Conservation (phyloP, 2,888 invertebrate species). For the Andrena minutula region DNA sequence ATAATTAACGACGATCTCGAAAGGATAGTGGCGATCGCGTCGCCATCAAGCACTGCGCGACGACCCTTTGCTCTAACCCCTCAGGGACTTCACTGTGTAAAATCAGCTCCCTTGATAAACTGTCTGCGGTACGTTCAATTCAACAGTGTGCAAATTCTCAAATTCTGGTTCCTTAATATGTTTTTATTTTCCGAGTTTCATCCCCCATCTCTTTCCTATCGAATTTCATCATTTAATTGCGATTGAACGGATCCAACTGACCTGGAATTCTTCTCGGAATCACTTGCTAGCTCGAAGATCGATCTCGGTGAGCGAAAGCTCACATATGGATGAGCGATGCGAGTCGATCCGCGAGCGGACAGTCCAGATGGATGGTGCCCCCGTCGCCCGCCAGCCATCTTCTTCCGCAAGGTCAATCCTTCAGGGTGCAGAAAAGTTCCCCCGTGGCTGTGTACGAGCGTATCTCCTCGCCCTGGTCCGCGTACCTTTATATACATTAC, state of each 20-base stretch:
- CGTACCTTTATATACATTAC: conserved; percentile 83
- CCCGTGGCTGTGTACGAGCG: conserved; percentile 35
- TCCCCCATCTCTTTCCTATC: neutral
- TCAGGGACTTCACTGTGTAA: conserved; percentile 77
- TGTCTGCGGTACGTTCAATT: conserved; percentile 59
- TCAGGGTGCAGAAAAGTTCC: conserved; percentile 51
- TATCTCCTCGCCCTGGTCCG: conserved; percentile 53
- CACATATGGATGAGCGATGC: conserved; percentile 65
- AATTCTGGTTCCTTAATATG: too few relatives aligned
- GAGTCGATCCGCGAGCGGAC: conserved; percentile 59
- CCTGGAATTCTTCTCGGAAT: neutral
- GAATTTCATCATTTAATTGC: neutral
- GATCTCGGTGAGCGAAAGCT: conserved; percentile 29
- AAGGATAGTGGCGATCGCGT: conserved; percentile 81
- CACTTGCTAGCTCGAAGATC: conserved; percentile 24
- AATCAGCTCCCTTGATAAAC: conserved; percentile 67
- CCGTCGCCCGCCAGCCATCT: conserved; percentile 2
- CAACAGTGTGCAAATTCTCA: too few relatives aligned
- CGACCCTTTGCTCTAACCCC: conserved; percentile 76
- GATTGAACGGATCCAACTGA: neutral
- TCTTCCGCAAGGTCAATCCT: conserved; percentile 56
- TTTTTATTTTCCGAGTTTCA: too few relatives aligned
- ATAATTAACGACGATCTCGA: conserved; percentile 82
- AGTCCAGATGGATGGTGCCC: conserved; percentile 57
- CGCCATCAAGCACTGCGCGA: conserved; percentile 70